A percentile compares a stretch with the other conserved stretches of the same genome.
Conservation (phyloP, 1,140 invertebrate species). For the Aplysia californica region DNA sequence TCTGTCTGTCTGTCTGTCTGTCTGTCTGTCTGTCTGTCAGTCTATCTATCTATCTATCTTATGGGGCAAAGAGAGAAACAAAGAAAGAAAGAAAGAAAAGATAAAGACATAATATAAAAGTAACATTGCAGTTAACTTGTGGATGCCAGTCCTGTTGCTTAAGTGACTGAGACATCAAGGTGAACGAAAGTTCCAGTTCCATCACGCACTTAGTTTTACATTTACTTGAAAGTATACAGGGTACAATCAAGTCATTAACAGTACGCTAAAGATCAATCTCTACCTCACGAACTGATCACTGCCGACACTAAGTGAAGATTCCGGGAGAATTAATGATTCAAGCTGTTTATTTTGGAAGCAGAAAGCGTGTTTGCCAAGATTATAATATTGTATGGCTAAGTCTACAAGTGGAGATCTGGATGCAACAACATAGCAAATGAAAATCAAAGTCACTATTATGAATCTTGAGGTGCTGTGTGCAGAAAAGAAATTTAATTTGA, state of each 20-base stretch:
- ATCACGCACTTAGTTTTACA: neutral
- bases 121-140: too few relatives aligned
- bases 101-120: neutral
- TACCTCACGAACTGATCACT: neutral
- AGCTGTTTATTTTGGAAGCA: neutral
- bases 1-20: constrained; percentile 8
- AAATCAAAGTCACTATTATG: too few relatives aligned
- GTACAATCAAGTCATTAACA: neutral
- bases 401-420: neutral
- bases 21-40: constrained; percentile 11
- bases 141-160: too few relatives aligned
- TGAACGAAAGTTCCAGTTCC: neutral
- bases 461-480: too few relatives aligned
- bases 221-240: neutral
- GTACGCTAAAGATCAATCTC: neutral
- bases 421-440: neutral
- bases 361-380: neutral
- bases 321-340: too few relatives aligned
- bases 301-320: too few relatives aligned
- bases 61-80: neutral
- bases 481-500: too few relatives aligned
- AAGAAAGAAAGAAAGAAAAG: neutral
- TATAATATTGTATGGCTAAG: neutral
- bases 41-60: constrained; percentile 20
- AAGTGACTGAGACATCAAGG: neutral